phyloP scores from a whole-genome alignment of 2,797 vertebrate species.

The Sebastes alutus region DNA sequence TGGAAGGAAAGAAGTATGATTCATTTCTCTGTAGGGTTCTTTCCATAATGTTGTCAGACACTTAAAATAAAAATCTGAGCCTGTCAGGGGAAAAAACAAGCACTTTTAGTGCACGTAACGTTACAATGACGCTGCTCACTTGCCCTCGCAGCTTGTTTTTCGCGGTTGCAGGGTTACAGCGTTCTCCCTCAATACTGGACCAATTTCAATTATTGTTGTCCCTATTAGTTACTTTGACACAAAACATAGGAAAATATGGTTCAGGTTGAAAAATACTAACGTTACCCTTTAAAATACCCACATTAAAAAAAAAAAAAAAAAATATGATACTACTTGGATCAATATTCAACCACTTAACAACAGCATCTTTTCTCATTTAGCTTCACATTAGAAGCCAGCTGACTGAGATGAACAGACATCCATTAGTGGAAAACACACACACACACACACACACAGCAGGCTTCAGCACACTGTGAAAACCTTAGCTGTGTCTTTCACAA shows the following conservation, averaged over 20 bases:
- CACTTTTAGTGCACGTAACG: too few species aligned
- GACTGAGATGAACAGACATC: slow-evolving; percentile 20
- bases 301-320: not conserved
- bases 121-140: too few species aligned
- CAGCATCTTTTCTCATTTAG: slow-evolving; percentile 5
- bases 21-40: too few species aligned
- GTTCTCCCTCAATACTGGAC: too few species aligned
- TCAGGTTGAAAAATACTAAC: not conserved
- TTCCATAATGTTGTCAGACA: too few species aligned
- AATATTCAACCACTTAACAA: slow-evolving; percentile 5
- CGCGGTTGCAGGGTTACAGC: too few species aligned
- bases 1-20: too few species aligned
- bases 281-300: not conserved
- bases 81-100: too few species aligned
- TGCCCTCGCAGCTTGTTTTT: too few species aligned
- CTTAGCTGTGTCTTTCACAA: slow-evolving; percentile 32
- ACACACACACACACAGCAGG: slow-evolving; percentile 15
- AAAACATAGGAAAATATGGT: not conserved
- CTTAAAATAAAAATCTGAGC: too few species aligned
- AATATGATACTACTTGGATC: not conserved
- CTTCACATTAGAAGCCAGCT: slow-evolving; percentile 4
- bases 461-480: slow-evolving; percentile 26
- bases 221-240: too few species aligned
- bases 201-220: too few species aligned
- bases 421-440: not conserved